Evolutionary conservation across 2,888 invertebrate genomes (phyloP).

Genomic region (Myathropa florea): DNA sequence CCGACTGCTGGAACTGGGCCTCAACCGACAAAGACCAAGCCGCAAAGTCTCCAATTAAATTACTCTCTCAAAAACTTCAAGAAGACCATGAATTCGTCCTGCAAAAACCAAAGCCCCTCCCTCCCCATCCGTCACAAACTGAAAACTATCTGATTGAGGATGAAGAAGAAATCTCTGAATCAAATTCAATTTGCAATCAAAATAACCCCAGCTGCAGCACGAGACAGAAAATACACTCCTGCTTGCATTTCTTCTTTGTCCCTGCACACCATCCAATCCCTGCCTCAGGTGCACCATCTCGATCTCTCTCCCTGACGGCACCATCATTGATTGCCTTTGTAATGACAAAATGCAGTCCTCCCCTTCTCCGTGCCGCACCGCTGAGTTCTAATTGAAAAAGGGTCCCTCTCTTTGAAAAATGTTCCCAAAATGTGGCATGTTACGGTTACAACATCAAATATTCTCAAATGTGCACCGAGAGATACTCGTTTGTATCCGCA

Average conservation of each 20-base stretch:
- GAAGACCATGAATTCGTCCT: neutral
- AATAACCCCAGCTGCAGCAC: neutral
- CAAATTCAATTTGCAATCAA: neutral
- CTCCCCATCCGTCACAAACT: neutral
- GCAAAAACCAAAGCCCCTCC: too few relatives aligned
- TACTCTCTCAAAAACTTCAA: too few relatives aligned
- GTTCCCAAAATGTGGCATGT: neutral
- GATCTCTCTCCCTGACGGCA: neutral
- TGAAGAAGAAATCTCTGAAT: neutral
- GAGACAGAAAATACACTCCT: neutral
- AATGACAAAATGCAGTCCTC: neutral
- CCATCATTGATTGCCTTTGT: neutral
- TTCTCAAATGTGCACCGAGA: neutral
- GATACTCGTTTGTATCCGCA: too few relatives aligned
- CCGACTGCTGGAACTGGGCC: too few relatives aligned
- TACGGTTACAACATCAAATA: neutral
- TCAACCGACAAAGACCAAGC: too few relatives aligned
- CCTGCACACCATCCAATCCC: too few relatives aligned
- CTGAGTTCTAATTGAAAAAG: neutral
- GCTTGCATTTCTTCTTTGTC: neutral
- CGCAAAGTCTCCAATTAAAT: too few relatives aligned
- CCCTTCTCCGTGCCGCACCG: neutral
- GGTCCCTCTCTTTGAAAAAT: neutral
- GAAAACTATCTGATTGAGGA: neutral
- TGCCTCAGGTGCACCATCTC: neutral